These are phyloP conservation scores for Lerista edwardsae DNA, from an alignment of 2,797 vertebrate genomes.

Conservation along the genomic window DNA sequence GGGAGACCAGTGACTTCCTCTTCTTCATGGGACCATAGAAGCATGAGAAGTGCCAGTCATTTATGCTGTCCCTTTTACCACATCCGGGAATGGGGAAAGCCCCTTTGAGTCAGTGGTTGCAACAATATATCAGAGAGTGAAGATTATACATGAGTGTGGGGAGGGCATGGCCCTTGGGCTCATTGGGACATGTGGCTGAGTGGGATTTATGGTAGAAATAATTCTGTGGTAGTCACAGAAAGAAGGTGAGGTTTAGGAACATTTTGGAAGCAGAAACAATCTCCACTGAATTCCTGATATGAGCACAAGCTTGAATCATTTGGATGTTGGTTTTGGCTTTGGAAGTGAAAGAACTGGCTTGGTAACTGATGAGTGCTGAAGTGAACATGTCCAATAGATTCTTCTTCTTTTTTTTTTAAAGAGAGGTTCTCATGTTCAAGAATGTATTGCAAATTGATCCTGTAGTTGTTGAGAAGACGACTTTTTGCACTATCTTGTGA, in stretches of 20 bases:
- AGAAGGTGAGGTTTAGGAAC: not conserved
- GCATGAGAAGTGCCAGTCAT: not conserved
- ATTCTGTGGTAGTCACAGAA: not conserved
- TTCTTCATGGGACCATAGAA: not conserved
- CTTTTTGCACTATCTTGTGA: too few species aligned
- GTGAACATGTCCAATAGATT: too few species aligned
- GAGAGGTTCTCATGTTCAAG: too few species aligned
- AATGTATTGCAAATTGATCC: too few species aligned
- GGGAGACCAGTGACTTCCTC: not conserved
- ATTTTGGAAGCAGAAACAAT: not conserved
- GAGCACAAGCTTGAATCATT: not conserved
- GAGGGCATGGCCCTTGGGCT: not conserved
- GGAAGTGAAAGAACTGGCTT: too few species aligned
- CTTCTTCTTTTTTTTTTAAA: too few species aligned
- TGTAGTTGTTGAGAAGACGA: too few species aligned
- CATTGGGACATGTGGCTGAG: not conserved
- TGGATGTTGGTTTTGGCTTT: not conserved
- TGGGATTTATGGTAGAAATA: not conserved
- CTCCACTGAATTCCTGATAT: not conserved
- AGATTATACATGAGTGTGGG: not conserved
- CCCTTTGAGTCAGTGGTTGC: not conserved
- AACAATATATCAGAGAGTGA: not conserved
- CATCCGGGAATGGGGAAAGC: not conserved
- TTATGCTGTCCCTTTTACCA: not conserved
- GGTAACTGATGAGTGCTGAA: too few species aligned